Evolutionary conservation across 2,113 vertebrate genomes (phyloP), one percentile per base, ranked within the genome.

Genomic region (Athene cunicularia): DNA sequence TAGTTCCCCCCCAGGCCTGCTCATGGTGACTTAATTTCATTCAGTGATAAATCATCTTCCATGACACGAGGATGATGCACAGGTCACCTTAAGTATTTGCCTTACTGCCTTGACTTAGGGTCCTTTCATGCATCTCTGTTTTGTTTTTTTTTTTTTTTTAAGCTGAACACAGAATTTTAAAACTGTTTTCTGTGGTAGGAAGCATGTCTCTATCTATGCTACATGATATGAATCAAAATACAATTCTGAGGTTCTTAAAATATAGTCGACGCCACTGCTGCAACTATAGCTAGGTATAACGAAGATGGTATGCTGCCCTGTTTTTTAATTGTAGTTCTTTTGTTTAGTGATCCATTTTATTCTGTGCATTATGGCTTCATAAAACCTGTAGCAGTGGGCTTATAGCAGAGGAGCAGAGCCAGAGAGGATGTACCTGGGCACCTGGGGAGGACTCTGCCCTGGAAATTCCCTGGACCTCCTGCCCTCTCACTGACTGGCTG

Each of bases 401-500:
- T 82, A 30, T 6, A 26, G 49, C 28, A 55, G 43, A 67, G 33
- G 7, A 20, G 9, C 33, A 62, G 58, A 35, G 18, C 21, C 27
- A 37, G 24, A 70, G 72, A 45, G 21, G 21, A 16, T 2, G 2
- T 68, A 67, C 7, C 10, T 15, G 2, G 6, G 20, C 18, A 27
- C 6, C 2, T 60, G 27, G 23, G 35, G 22, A 56, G 9, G 18
- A 21, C 41, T 62, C 19, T 71, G 33, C 30, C 49, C 21, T 72
- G 39, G 19, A 56, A 94, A 18, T 49, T 59, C 23, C 32, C 47
- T 1, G 3, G 41, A 19, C 7, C 17, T 53, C 3, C 41, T 58
- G 52, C 21, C 28, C 22, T 28, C 0, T 0, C 12, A 43, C 12
- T 2, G 1, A 45, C 24, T 50, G n/a, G 47, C 19, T 2, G 3